Base-by-base conservation (phyloP, 1,140 invertebrate genomes). In the Agraylea sexmaculata region DNA sequence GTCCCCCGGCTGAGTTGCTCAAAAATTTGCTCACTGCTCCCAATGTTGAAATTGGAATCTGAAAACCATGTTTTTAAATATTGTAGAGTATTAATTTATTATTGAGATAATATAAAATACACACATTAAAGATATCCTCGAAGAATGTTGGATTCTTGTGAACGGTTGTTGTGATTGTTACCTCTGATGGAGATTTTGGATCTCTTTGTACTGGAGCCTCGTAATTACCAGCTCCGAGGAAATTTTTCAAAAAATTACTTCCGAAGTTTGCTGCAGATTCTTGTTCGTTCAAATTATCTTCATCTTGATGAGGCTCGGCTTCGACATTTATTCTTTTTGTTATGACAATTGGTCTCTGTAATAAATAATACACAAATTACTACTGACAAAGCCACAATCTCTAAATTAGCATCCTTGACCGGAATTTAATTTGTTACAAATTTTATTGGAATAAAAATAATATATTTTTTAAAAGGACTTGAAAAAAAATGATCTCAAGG, bases 41-140 rank as follows among this genome's bases (percentile, higher is more conserved):
- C 16, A 49, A 21, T 7, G 47, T 37, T 4, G 47, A 49, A 18
- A 49, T 49, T 4, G 47, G 47, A 18, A 49, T 49, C 47, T 49
- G 33, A 20, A 45, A 43, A 43, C 23, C 11, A 7, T 25, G 23
- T 25, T 25, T 7, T 6, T 7, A 7, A n/a, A 25, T 7, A 25
- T 7, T 6, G n/a, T 25, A n/a, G n/a, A 25, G n/a, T 25, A 25
- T 25, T 25, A 25, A 25, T 6, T 25, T 7, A 25, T 25, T 25
- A 25, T 25, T 25, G 7, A 25, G 23, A 25, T 7, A 7, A 25
- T 25, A 25, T 25, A 25, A 25, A 25, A 25, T 40, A 31, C 22
- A 43, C 39, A 49, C 47, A 20, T 49, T 49, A 34, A 49, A 49
- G 11, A 49, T 49, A 28, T 45, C 47, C 8, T 42, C 25, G 27